Conservation (phyloP, 2,113 vertebrate genomes). For the Sinocyclocheilus maitianheensis region DNA sequence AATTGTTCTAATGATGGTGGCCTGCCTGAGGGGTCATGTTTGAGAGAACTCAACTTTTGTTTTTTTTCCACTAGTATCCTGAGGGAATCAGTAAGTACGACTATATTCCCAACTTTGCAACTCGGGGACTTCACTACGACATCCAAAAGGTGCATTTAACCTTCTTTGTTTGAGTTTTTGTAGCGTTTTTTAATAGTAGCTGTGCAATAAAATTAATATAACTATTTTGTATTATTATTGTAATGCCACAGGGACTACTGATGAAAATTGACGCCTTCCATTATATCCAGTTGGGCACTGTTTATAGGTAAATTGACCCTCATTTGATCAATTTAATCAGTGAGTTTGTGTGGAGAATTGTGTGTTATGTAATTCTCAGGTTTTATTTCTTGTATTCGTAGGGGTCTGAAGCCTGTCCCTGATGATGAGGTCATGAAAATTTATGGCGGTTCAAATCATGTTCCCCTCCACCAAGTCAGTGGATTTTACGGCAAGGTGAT, state of each 20-base stretch:
- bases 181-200: not conserved
- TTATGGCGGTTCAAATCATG: conserved; percentile 79
- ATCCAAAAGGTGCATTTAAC: conserved; percentile 79
- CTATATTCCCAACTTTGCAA: conserved; percentile 81
- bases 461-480: conserved; percentile 82
- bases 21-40: not conserved
- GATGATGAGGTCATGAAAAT: conserved; percentile 80
- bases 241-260: conserved; percentile 71
- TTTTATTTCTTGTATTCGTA: conserved; percentile 54
- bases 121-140: conserved; percentile 84
- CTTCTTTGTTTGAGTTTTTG: not conserved
- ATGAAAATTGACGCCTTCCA: conserved; percentile 84
- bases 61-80: conserved; percentile 74
- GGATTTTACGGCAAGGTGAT: conserved; percentile 86
- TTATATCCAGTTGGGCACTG: conserved; percentile 84
- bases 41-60: not conserved
- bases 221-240: not conserved
- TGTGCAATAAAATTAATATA: not conserved
- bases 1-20: not conserved
- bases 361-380: not conserved
- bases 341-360: not conserved
- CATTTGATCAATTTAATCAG: not conserved
- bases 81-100: conserved; percentile 77
- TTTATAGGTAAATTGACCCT: conserved; percentile 72
- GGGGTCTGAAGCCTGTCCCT: conserved; percentile 79